Percentiles rank a stretch among this genome's conserved stretches.
phyloP scores from a whole-genome alignment of 30 jellyfish, hydroid and myxozoan species.

The Chrysaora quinquecirrha region DNA sequence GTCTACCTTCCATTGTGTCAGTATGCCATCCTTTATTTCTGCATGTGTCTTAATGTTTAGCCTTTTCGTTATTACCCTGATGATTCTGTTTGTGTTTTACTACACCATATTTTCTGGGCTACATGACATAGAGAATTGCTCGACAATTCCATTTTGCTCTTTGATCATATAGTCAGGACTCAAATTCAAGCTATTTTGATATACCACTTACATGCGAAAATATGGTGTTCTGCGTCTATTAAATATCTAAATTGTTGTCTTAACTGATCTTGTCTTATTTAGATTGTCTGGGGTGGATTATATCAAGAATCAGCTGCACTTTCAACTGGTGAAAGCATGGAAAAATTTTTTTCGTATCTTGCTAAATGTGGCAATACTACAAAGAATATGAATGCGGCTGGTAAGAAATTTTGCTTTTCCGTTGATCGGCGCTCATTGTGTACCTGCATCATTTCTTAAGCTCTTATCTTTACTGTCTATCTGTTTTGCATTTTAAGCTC shows the following conservation, averaged over 20 bases:
- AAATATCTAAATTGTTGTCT: neutral
- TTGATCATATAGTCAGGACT: too few relatives aligned
- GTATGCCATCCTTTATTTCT: neutral
- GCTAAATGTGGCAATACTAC: conserved; percentile 63
- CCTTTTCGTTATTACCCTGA: neutral
- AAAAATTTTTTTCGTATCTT: conserved; percentile 50
- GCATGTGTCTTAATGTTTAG: neutral
- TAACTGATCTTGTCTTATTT: neutral
- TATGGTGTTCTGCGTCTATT: neutral
- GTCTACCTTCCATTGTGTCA: neutral
- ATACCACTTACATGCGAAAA: too few relatives aligned
- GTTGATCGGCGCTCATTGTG: neutral
- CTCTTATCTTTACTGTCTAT: neutral
- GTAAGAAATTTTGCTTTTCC: neutral
- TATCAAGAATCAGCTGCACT: conserved; percentile 52
- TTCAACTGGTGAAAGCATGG: conserved; percentile 68
- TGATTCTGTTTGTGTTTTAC: too few relatives aligned
- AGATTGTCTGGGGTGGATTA: conserved; percentile 65
- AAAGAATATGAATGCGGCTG: conserved; percentile 22
- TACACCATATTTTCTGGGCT: neutral
- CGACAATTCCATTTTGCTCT: too few relatives aligned
- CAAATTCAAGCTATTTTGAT: too few relatives aligned
- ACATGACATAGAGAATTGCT: too few relatives aligned
- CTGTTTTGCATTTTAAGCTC: conserved; percentile 6
- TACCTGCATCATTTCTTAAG: neutral